These are phyloP conservation scores for Leptura quadrifasciata DNA, from an alignment of 2,888 invertebrate genomes.

Conservation along the genomic window DNA sequence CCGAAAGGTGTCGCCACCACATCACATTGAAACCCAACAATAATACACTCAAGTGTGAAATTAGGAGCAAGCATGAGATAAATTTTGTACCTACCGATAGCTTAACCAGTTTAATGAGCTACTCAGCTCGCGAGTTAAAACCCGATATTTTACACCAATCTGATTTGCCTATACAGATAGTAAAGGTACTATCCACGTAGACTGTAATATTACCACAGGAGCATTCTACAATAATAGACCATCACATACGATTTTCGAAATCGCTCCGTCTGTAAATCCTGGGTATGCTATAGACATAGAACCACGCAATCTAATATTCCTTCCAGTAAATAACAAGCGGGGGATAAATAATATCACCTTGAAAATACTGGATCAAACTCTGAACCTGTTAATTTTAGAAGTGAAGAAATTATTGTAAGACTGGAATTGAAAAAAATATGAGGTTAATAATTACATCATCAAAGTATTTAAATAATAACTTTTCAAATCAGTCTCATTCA, in stretches of 20 bases:
- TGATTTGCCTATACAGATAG: conserved; percentile 53
- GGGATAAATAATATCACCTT: conserved; percentile 61
- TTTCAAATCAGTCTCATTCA: not conserved
- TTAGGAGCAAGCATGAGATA: not conserved
- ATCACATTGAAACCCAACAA: not conserved
- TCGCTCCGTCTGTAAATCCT: conserved; percentile 35
- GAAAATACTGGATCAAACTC: conserved; percentile 59
- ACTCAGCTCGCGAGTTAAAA: conserved; percentile 16
- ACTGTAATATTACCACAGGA: conserved; percentile 62
- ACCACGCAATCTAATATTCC: conserved; percentile 66
- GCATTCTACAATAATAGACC: conserved; percentile 62
- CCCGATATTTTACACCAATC: conserved; percentile 47
- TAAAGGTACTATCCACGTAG: conserved; percentile 54
- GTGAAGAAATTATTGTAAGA: conserved; percentile 61
- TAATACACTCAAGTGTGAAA: no score
- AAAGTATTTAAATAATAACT: not conserved
- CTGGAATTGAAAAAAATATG: conserved; percentile 46
- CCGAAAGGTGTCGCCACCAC: not conserved
- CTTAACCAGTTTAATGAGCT: not conserved
- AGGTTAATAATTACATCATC: not conserved
- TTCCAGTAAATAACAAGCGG: conserved; percentile 53
- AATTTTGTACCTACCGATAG: not conserved
- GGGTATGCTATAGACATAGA: no score
- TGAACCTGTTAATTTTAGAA: conserved; percentile 54
- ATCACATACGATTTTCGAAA: conserved; percentile 66